Percentiles rank a stretch among this genome's conserved stretches.
Conservation (phyloP, 2,797 vertebrate genomes). For the Petrocephalus sullivani region DNA sequence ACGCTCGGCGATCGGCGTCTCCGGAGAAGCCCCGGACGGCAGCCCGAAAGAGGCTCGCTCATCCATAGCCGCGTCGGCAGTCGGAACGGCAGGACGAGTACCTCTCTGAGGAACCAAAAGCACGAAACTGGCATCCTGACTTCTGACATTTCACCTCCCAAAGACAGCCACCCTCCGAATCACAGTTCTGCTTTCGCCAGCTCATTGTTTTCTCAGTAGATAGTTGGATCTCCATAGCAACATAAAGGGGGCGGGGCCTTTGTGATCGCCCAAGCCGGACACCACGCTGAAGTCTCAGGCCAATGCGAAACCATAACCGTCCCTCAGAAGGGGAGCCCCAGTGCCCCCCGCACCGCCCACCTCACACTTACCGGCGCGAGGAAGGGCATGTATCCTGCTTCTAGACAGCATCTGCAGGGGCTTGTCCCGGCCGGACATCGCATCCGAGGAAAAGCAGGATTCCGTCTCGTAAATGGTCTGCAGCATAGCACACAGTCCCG, state of each 20-base stretch:
- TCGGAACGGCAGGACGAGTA: not conserved
- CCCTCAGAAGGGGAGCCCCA: not conserved
- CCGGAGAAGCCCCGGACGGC: not conserved
- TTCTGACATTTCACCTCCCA: not conserved
- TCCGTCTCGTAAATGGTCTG: slow-evolving; percentile 92
- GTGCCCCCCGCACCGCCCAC: not conserved
- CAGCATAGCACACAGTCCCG: slow-evolving; percentile 83
- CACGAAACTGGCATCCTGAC: not conserved
- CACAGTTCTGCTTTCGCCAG: not conserved
- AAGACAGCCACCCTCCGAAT: not conserved
- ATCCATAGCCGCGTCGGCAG: not conserved
- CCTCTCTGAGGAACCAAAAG: not conserved
- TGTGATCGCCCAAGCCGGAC: not conserved
- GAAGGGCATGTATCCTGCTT: slow-evolving; percentile 65
- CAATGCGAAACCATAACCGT: not conserved
- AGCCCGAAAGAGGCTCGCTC: not conserved
- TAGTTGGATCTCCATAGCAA: not conserved
- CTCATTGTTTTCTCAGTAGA: not conserved
- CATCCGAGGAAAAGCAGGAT: slow-evolving; percentile 79
- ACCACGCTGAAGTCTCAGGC: not conserved
- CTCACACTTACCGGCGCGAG: slow-evolving; percentile 73
- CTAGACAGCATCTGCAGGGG: slow-evolving; percentile 76
- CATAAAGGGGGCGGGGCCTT: not conserved
- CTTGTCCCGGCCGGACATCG: slow-evolving; percentile 67
- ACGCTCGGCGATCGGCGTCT: not conserved